Conservation (phyloP, 2,797 vertebrate genomes). For the Gymnothorax reevesii region DNA sequence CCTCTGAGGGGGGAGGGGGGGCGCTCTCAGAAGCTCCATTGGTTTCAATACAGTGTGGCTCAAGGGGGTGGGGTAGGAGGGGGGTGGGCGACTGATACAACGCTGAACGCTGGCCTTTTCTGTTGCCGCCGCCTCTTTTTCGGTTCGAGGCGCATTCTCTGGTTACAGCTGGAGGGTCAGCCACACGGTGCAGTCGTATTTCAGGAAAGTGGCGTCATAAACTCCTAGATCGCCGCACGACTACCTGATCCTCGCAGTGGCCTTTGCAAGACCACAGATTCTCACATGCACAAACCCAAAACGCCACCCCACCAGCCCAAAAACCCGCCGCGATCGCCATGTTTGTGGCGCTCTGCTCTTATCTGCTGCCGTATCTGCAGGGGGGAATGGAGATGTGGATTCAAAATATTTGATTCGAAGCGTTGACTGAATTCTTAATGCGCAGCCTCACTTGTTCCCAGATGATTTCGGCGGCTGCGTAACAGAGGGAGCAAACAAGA, state of each 20-base stretch:
- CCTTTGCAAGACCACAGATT: neutral
- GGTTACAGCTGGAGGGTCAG: slow-evolving; percentile 48
- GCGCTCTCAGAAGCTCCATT: neutral
- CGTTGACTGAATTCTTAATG: neutral
- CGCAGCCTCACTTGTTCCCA: neutral
- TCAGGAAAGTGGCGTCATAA: slow-evolving; percentile 53
- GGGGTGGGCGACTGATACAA: neutral
- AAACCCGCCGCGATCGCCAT: no score
- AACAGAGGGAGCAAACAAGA: no score
- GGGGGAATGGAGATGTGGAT: neutral
- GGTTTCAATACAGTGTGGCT: neutral
- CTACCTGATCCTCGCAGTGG: slow-evolving; percentile 36
- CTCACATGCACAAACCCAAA: neutral
- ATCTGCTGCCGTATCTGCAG: neutral
- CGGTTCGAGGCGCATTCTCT: slow-evolving; percentile 26
- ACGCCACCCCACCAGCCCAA: neutral
- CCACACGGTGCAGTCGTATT: slow-evolving; percentile 53
- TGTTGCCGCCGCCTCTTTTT: neutral
- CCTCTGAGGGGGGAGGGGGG: neutral
- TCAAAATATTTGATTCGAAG: neutral
- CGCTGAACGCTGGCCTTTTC: no score
- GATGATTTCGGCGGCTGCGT: neutral
- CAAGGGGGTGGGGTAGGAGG: neutral
- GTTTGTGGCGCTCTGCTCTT: no score
- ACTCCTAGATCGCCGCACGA: slow-evolving; percentile 52